Evolutionary conservation across 2,888 invertebrate genomes (phyloP), one percentile per base, ranked within the genome.

Genomic region (Vandiemenella viatica): DNA sequence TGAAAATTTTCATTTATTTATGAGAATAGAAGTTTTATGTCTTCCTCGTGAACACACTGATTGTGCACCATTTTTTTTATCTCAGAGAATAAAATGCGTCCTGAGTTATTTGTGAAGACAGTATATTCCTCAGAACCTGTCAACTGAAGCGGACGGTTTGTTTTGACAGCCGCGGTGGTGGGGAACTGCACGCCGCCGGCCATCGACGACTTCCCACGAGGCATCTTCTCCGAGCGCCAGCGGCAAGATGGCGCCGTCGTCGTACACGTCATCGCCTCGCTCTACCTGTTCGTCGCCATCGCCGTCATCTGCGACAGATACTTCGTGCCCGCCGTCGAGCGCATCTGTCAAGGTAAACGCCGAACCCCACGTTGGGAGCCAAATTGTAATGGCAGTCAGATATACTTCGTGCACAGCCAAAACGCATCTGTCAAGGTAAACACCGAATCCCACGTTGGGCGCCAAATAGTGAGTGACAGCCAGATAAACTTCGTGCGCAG

Each of bases 231-330:
- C 46, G 66, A 71, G 55, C 62, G 68, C 49, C 68, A 74, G 56
- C 67, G 77, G 50, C 67, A 67, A 59, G 64, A 68, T 55, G 79
- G 79, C 41, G 77, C 73, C 41, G 68, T 78, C 44, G 65, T 75
- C 38, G 65, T 77, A 50, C 77, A 79, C 63, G 69, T 76, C 53
- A 58, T 76, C 53, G 67, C 75, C 26, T 73, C 76, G 16, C 63
- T 76, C 53, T 79, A 79, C 66, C 70, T 77, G 62, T 78, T 79
- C 63, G 68, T 74, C 54, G 77, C 74, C 20, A 66, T 79, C 58
- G 78, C 77, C 45, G 70, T 79, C 59, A 74, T 78, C 57, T 79
- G 79, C 64, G 79, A 79, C 62, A 76, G 76, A 60, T 79, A 76
- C 63, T 79, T 79, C 62, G 78, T 79, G 52, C 75, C 79, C 49